Evolutionary conservation across 2,113 vertebrate species (phyloP), one percentile per base, ranked within the genome.

Genomic region (Corynorhinus townsendii): DNA sequence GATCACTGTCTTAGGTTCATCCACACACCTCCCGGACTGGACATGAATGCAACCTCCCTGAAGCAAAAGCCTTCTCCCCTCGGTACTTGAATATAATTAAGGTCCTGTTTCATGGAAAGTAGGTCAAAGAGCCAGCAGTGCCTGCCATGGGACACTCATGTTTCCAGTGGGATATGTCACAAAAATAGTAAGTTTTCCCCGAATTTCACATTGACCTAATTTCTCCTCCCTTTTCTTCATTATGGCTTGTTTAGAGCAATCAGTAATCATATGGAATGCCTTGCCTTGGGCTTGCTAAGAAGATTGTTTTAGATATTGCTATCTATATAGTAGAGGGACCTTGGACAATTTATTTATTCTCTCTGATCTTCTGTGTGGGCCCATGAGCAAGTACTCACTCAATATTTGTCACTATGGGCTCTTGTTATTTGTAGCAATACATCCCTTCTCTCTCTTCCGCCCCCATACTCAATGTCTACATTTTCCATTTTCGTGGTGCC

Each of bases 121-220:
- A 89, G 3, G 8, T 0, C 12, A 43, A 10, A 17, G 7, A 49
- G 6, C 2, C 40, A 59, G 2, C 7, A 12, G 5, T 66, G 56
- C 35, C 35, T 52, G 15, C 3, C 12, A 30, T 9, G 1, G 2
- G 33, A 30, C 0, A 11, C 3, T 66, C 11, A 30, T 0, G 3
- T 38, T 15, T 89, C 33, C 40, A 80, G 7, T 64, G 7, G 22
- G 33, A 12, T 49, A 7, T 64, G 6, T 26, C 19, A 77, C 7
- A 79, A 22, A 77, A 76, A 8, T 26, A 19, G 24, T 47, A 49
- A 47, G 5, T 3, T 82, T 30, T 30, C 47, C 24, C 4, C 11
- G 56, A 12, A 83, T 43, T 76, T 92, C 24, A 38, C 59, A n/a
- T 28, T 81, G 30, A n/a, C 1, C 1, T 52, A 11, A 35, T 52